phyloP scores from a whole-genome alignment of 2,888 invertebrate species.

The Agonopterix arenella region DNA sequence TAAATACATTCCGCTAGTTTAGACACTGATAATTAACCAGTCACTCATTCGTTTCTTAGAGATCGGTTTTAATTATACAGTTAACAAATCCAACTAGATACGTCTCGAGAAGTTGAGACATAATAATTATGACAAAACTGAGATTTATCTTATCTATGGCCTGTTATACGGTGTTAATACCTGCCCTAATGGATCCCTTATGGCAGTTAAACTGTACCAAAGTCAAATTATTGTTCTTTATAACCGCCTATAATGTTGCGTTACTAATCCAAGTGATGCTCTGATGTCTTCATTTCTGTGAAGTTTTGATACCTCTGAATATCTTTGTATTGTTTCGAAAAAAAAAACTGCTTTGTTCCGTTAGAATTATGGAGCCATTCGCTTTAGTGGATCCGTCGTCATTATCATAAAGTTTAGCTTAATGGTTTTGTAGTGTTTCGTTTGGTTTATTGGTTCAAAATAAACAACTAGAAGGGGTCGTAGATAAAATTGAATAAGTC shows the following conservation, averaged over 20 bases:
- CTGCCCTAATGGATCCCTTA: conserved; percentile 13
- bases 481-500: too few relatives aligned
- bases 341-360: neutral
- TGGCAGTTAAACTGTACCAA: conserved; percentile 6
- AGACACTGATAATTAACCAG: neutral
- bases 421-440: too few relatives aligned
- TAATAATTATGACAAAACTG: conserved; percentile 6
- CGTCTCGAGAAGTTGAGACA: conserved; percentile 1
- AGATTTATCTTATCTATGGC: conserved; percentile 12
- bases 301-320: neutral
- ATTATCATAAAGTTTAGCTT: too few relatives aligned
- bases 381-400: too few relatives aligned
- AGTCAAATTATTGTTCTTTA: conserved; percentile 17
- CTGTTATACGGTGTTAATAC: conserved; percentile 13
- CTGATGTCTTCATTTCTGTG: neutral
- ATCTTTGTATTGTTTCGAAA: neutral
- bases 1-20: neutral
- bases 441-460: neutral
- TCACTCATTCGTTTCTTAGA: neutral
- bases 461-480: neutral
- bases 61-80: too few relatives aligned
- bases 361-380: too few relatives aligned
- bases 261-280: conserved; percentile 13
- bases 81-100: too few relatives aligned
- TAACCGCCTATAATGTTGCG: conserved; percentile 15